phyloP scores from a whole-genome alignment of 35 echinoderm and acorn worm genomes.

The Amphiura filiformis region DNA sequence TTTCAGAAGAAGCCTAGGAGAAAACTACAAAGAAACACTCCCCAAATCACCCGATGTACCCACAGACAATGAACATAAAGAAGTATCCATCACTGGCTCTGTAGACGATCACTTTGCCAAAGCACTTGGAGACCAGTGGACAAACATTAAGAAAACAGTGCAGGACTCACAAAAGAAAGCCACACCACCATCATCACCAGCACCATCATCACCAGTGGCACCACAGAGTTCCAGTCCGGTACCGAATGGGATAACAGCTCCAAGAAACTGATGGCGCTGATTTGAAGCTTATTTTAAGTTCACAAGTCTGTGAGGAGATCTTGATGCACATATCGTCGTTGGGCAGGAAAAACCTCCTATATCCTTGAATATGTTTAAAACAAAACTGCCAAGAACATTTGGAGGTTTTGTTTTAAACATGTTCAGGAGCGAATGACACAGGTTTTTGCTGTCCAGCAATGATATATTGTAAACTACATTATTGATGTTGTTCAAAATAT shows the following conservation, averaged over 20 bases:
- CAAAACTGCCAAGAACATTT: no score
- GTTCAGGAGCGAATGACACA: no score
- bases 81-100: constrained; percentile 66
- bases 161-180: constrained; percentile 5
- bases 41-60: constrained; percentile 30
- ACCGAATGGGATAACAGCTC: not conserved
- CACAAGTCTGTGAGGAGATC: no score
- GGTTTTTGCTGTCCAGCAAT: no score
- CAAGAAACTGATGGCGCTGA: not conserved
- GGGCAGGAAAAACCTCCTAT: no score
- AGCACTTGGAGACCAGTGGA: constrained; percentile 95
- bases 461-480: no score
- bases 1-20: constrained; percentile 85
- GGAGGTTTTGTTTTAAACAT: no score
- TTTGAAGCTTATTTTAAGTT: no score
- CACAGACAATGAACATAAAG: constrained; percentile 17
- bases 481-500: no score
- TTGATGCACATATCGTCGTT: no score
- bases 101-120: constrained; percentile 99
- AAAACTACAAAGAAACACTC: constrained; percentile 71
- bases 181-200: constrained; percentile 44
- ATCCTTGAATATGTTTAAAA: no score
- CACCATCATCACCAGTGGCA: constrained; percentile 21
- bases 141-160: constrained; percentile 65
- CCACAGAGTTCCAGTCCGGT: not conserved